Evolutionary conservation across 2,113 vertebrate species (phyloP), one percentile per base, ranked within the genome.

Genomic region (Gorilla gorilla): DNA sequence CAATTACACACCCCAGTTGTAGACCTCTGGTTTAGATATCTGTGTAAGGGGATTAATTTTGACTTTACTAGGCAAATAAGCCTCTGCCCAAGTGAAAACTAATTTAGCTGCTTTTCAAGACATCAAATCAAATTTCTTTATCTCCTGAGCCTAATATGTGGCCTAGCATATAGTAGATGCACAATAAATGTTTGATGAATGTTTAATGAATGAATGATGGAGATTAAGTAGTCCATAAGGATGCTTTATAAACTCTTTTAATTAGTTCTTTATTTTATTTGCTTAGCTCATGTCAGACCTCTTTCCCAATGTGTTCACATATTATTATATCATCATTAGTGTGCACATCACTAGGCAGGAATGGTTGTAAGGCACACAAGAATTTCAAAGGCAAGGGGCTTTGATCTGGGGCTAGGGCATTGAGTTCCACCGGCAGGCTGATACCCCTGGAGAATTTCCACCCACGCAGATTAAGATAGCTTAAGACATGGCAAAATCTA

Each of bases 61-160:
- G n/a, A 79, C 2, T 40, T 96, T 72, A 55, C 3, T 80, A n/a
- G 23, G 30, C 61, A 73, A 32, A 61, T 40, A 89, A 78, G 25
- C 3, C 17, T 97, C n/a, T 80, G 61, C 25, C 32, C 16, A 45
- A 55, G 20, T 78, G 48, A 80, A 92, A 93, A 23, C 17, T 87
- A 75, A 73, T 88, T 89, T 38, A 93, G 25, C 50, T 87, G 2
- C 35, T 84, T 95, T 95, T 88, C 22, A 96, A 86, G n/a, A 85
- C 20, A 76, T 64, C 38, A 55, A 50, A 50, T 68, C 7, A 82
- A 48, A 61, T 61, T 83, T 80, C 35, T 82, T 90, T 43, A 86
- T 43, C 35, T 82, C n/a, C 8, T 43, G 73, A 83, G 68, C 6
- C 40, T 61, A 75, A 35, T 35, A n/a, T n/a, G 30, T 70, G 40